phyloP scores from a whole-genome alignment of 2,113 vertebrate genomes.

The Crotalus tigris region DNA sequence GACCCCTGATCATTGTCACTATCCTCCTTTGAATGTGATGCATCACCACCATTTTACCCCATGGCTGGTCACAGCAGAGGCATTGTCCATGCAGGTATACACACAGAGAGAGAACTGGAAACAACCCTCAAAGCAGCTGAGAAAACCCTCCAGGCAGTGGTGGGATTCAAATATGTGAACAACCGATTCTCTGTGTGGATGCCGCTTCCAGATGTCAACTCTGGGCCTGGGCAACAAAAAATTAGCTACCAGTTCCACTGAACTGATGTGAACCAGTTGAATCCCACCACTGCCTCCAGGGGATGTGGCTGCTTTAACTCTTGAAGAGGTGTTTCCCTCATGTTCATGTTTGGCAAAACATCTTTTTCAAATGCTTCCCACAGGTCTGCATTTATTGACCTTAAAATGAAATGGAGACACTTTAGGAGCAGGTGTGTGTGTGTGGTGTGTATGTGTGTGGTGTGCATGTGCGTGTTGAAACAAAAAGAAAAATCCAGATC shows the following conservation, averaged over 20 bases:
- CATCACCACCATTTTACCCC: background rate
- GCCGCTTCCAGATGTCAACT: too few species aligned
- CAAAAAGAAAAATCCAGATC: background rate
- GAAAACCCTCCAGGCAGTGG: too few species aligned
- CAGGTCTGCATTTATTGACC: background rate
- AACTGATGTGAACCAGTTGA: too few species aligned
- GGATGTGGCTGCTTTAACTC: background rate
- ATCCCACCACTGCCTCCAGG: background rate
- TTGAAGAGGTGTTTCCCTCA: background rate
- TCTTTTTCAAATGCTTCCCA: background rate
- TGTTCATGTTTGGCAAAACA: background rate
- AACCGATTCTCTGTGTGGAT: too few species aligned
- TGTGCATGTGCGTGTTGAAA: background rate
- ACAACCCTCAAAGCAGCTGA: background rate
- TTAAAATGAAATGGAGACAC: background rate
- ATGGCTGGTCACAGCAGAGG: background rate
- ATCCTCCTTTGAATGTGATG: background rate
- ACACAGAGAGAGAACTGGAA: background rate
- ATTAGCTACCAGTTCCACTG: too few species aligned
- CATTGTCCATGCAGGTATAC: background rate
- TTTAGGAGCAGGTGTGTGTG: background rate
- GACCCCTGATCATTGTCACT: background rate
- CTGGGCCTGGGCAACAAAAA: too few species aligned
- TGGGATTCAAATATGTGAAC: too few species aligned
- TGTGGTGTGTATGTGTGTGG: background rate